These are phyloP conservation scores for Oreochromis grahami DNA, from an alignment of 2,797 vertebrate species.

Conservation along the genomic window DNA sequence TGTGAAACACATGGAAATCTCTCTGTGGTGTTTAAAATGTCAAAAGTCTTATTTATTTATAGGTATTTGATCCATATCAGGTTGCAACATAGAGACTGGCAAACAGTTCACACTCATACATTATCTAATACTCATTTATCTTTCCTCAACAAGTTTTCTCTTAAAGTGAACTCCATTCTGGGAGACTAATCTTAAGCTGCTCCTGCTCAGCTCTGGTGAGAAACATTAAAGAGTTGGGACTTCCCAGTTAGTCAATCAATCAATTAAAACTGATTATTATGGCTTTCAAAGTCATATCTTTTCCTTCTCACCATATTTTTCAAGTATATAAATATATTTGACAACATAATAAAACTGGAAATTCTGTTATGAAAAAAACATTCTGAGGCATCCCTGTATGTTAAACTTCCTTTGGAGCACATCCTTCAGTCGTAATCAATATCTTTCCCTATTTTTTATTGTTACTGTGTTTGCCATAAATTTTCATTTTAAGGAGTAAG, in stretches of 20 bases:
- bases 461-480: neutral
- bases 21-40: neutral
- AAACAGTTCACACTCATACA: neutral
- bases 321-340: neutral
- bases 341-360: neutral
- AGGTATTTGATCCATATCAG: neutral
- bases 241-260: neutral
- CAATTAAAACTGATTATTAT: neutral
- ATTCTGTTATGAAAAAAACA: neutral
- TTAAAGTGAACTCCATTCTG: neutral
- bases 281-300: neutral
- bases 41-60: neutral
- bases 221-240: neutral
- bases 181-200: neutral
- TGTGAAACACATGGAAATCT: neutral
- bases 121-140: neutral
- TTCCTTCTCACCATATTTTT: neutral
- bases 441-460: neutral
- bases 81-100: rapidly evolving
- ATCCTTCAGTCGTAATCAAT: neutral
- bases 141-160: neutral
- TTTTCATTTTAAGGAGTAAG: neutral
- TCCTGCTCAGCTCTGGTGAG: neutral
- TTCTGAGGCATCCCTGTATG: neutral
- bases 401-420: neutral